Base-by-base conservation (phyloP, 2,888 invertebrate species). In the Carterocephalus palaemon region DNA sequence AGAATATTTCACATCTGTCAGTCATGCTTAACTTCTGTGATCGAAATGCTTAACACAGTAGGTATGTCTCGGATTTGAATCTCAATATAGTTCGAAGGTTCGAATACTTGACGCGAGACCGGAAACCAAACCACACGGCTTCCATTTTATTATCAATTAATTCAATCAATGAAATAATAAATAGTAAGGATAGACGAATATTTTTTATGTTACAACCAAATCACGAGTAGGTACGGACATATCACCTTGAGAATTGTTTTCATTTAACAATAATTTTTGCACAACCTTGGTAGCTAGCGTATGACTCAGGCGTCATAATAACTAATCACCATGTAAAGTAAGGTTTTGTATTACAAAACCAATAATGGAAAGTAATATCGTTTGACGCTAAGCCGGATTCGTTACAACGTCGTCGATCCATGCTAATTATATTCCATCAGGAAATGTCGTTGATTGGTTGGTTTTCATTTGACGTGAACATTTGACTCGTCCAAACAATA, bases 221-320 rank as follows among this genome's bases (percentile, higher is more conserved):
- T 51, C 52, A 48, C 47, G 38, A 51, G 37, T 51, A 49, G 49
- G 50, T 51, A 49, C 50, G 50, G 48, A 47, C 46, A 46, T 51
- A 54, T 57, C 49, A 56, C 61, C 56, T 60, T 54, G 58, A 39
- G 33, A 53, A 49, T 49, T 54, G 55, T 59, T 64, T 54, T 52
- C 56, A 59, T 52, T 56, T 53, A 55, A 49, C 50, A 58, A 64
- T 56, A 49, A 61, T 62, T 62, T 62, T 58, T 52, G 55, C 56
- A 54, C 51, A 60, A 58, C 67, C 67, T 70, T 71, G 70, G 60
- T 51, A 57, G 51, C 43, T 51, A 57, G 51, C 43, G 56, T 46
- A 52, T 58, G 59, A 59, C 33, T 60, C 54, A 67, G 55, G 46
- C 46, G 48, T 53, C 56, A 38, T 50, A 52, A 53, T 53, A 57